Evolutionary conservation across 2,888 invertebrate genomes (phyloP).

Genomic region (Ormyrus thymus): DNA sequence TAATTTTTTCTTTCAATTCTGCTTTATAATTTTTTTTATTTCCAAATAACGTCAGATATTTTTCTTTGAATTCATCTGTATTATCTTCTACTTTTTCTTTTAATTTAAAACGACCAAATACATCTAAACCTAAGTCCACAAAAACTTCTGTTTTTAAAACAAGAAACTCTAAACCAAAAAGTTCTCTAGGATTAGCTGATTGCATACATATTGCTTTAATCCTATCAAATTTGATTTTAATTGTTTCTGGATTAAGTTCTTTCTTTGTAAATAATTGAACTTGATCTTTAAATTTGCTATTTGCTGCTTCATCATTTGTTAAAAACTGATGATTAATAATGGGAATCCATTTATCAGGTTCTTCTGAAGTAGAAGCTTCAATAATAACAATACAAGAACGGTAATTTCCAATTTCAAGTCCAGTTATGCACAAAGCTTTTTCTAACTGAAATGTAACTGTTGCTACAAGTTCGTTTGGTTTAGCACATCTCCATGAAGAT

Average conservation of each 20-base stretch:
- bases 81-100: slow-evolving; percentile 58
- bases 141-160: slow-evolving; percentile 67
- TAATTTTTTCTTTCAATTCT: slow-evolving; percentile 63
- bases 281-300: slow-evolving; percentile 69
- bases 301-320: slow-evolving; percentile 69
- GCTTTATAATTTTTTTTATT: slow-evolving; percentile 63
- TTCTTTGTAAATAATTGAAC: slow-evolving; percentile 71
- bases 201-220: slow-evolving; percentile 72
- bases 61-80: slow-evolving; percentile 65
- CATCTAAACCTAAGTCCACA: slow-evolving; percentile 66
- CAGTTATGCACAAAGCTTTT: slow-evolving; percentile 68
- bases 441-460: slow-evolving; percentile 67
- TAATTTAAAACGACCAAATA: slow-evolving; percentile 70
- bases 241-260: slow-evolving; percentile 66
- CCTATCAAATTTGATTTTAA: slow-evolving; percentile 69
- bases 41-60: slow-evolving; percentile 61
- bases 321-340: slow-evolving; percentile 70
- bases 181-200: slow-evolving; percentile 68
- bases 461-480: slow-evolving; percentile 68
- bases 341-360: slow-evolving; percentile 70
- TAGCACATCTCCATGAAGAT: slow-evolving; percentile 69
- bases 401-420: slow-evolving; percentile 71
- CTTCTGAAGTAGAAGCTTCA: slow-evolving; percentile 66
- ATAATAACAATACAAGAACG: slow-evolving; percentile 69
- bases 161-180: slow-evolving; percentile 69